These are phyloP conservation scores for Clepsis dumicolana DNA, from an alignment of 2,888 invertebrate species.

Conservation along the genomic window DNA sequence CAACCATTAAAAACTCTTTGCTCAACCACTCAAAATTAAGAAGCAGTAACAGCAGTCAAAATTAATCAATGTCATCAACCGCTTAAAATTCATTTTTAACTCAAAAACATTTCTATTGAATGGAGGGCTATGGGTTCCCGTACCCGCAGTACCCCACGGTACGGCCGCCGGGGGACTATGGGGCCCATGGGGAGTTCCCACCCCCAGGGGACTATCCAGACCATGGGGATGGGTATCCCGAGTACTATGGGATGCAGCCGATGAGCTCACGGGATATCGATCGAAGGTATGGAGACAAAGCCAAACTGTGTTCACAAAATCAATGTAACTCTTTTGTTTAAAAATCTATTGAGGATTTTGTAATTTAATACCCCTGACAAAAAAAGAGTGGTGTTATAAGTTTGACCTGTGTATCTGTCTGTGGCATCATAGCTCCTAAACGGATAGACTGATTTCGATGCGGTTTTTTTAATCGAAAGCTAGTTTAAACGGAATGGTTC, in stretches of 20 bases:
- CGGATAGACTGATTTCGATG: too few relatives aligned
- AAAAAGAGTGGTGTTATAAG: too few relatives aligned
- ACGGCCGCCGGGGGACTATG: slow-evolving; percentile 52
- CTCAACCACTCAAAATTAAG: not conserved
- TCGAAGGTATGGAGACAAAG: slow-evolving; percentile 54
- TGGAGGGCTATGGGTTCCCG: slow-evolving; percentile 72
- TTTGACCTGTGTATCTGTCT: too few relatives aligned
- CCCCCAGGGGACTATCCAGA: slow-evolving; percentile 62
- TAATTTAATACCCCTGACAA: too few relatives aligned
- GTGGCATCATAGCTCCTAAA: too few relatives aligned
- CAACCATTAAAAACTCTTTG: not conserved
- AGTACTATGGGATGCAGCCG: slow-evolving; percentile 67
- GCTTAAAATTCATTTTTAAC: slow-evolving; percentile 49
- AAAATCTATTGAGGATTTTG: too few relatives aligned
- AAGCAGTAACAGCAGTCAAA: slow-evolving; percentile 53
- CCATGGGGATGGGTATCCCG: slow-evolving; percentile 76
- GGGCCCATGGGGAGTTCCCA: not conserved
- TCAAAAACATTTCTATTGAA: slow-evolving; percentile 52
- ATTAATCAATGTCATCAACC: slow-evolving; percentile 60
- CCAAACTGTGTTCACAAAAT: too few relatives aligned
- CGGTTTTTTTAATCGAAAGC: too few relatives aligned
- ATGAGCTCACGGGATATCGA: slow-evolving; percentile 56
- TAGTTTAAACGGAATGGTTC: too few relatives aligned
- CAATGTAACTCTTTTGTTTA: too few relatives aligned
- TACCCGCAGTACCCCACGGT: slow-evolving; percentile 63